Evolutionary conservation across 2,888 invertebrate genomes (phyloP).

Genomic region (Cephus runcator): DNA sequence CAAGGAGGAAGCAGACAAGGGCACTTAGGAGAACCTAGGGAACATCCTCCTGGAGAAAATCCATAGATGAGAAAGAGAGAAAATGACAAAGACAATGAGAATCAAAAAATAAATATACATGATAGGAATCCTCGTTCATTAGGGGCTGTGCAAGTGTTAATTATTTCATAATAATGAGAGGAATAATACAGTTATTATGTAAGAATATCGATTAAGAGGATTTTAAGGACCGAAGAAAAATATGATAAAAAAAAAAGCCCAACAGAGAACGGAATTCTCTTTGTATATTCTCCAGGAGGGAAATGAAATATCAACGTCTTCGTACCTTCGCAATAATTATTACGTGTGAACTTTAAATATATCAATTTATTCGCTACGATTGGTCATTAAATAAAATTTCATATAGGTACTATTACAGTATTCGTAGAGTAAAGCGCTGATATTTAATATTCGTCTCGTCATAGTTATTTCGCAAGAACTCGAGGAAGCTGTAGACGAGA

Average conservation of each 20-base stretch:
- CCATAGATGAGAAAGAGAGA: background rate
- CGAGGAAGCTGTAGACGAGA: background rate
- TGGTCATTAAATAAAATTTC: slow-evolving; percentile 34
- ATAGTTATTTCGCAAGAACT: background rate
- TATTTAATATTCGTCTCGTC: slow-evolving; percentile 24
- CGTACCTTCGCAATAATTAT: background rate
- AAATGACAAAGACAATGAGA: background rate
- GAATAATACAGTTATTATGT: background rate
- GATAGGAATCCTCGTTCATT: background rate
- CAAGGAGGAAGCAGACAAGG: slow-evolving; percentile 75
- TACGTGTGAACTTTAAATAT: slow-evolving; percentile 27
- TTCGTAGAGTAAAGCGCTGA: slow-evolving; percentile 23
- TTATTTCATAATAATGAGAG: background rate
- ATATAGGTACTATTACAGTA: slow-evolving; percentile 30
- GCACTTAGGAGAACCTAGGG: slow-evolving; percentile 40
- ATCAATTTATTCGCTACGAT: slow-evolving; percentile 37
- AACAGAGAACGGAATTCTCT: background rate
- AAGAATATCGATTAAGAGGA: background rate
- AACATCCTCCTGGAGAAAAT: background rate
- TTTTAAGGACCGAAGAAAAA: background rate
- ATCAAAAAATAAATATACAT: background rate
- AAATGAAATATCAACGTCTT: background rate
- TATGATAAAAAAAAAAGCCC: background rate
- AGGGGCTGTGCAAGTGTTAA: background rate
- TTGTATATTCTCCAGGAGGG: background rate